A percentile compares a stretch with the other conserved stretches of the same genome.
Conservation (phyloP, 2,888 invertebrate species). For the Mesoligia furuncula region DNA sequence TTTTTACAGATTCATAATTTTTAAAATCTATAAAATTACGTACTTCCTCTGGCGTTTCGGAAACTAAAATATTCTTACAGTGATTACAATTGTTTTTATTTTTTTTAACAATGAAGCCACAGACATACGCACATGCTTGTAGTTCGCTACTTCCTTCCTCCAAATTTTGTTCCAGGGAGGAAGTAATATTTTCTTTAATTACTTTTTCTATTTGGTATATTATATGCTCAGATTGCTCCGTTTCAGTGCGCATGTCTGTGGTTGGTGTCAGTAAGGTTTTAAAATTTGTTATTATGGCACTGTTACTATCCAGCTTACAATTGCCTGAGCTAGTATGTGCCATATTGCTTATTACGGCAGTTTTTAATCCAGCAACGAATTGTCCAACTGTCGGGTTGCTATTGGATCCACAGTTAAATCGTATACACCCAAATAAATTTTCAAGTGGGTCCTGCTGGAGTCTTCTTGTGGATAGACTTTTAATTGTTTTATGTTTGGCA, state of each 20-base stretch:
- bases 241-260: conserved; percentile 9
- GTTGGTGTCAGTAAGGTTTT: neutral
- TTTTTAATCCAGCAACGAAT: conserved; percentile 61
- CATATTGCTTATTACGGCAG: conserved; percentile 39
- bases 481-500: conserved; percentile 28
- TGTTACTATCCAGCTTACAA: conserved; percentile 23
- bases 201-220: conserved; percentile 5
- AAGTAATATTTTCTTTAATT: conserved; percentile 14
- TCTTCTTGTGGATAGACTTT: conserved; percentile 59
- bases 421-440: conserved; percentile 58
- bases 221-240: neutral
- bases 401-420: conserved; percentile 62
- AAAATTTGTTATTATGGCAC: conserved; percentile 26
- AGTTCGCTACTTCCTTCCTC: conserved; percentile 32
- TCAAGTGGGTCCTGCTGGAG: conserved; percentile 63
- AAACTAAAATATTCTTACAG: conserved; percentile 14
- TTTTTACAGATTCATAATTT: conserved; percentile 23
- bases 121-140: conserved; percentile 52
- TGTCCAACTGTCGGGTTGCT: conserved; percentile 59
- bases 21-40: conserved; percentile 33
- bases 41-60: conserved; percentile 22
- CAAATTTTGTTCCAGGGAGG: conserved; percentile 13
- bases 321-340: conserved; percentile 12
- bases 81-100: conserved; percentile 19
- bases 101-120: conserved; percentile 46